phyloP scores from a whole-genome alignment of 1,140 invertebrate genomes.

The Riptortus pedestris region DNA sequence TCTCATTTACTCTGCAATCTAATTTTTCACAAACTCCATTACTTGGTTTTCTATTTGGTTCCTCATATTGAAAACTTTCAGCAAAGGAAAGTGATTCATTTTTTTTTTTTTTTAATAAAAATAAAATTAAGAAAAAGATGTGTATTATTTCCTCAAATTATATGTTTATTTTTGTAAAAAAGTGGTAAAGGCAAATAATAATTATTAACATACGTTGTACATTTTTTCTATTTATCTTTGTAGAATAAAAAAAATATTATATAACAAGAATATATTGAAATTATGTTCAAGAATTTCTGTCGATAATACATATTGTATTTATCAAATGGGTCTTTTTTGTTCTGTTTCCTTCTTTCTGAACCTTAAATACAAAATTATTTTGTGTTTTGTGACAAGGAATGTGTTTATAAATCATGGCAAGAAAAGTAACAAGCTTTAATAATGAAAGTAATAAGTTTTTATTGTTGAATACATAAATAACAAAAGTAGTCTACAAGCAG shows the following conservation, averaged over 20 bases:
- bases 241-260: constrained; percentile 9
- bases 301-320: constrained; percentile 15
- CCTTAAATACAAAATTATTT: no score
- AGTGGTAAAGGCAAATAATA: constrained; percentile 17
- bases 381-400: no score
- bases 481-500: no score
- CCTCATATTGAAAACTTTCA: background rate
- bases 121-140: background rate
- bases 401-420: no score
- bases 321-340: background rate
- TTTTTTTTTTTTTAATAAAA: no score
- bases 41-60: background rate
- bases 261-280: constrained; percentile 13
- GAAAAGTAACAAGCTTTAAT: no score
- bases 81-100: background rate
- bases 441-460: no score
- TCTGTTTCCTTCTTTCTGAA: background rate
- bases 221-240: constrained; percentile 7
- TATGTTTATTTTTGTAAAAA: constrained; percentile 16
- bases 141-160: constrained; percentile 15
- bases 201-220: constrained; percentile 10
- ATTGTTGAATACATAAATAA: no score
- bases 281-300: constrained; percentile 13
- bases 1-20: background rate
- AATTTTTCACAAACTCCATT: background rate